A percentile compares a stretch with the other conserved stretches of the same genome.
These are phyloP conservation scores for Umimayanthus kanabou DNA, from an alignment of 92 coral and sea anemone species.

Conservation along the genomic window DNA sequence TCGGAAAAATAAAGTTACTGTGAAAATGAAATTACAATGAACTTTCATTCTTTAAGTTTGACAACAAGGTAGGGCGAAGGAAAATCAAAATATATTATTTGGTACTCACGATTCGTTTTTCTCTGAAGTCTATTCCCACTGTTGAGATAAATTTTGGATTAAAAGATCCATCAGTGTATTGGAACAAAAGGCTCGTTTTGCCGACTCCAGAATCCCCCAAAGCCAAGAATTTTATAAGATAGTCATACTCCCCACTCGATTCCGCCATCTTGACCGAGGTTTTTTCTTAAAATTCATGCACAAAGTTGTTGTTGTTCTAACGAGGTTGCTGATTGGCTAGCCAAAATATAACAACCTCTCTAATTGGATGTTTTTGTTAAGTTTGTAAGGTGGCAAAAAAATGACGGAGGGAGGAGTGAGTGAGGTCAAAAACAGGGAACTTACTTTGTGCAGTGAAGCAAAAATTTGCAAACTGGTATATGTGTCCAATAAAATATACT, in stretches of 20 bases:
- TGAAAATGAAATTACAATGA: constrained; percentile 17
- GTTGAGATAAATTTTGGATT: constrained; percentile 99
- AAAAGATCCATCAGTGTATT: constrained; percentile 85
- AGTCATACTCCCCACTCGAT: constrained; percentile 84
- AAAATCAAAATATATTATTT: neutral
- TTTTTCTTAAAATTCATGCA: constrained; percentile 61
- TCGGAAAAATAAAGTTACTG: neutral
- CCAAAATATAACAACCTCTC: constrained; percentile 22
- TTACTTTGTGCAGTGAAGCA: neutral
- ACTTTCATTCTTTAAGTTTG: neutral
- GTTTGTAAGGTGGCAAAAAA: neutral
- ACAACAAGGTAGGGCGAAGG: constrained; percentile 30
- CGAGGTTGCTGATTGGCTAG: constrained; percentile 67
- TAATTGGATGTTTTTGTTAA: constrained; percentile 37
- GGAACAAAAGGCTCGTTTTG: constrained; percentile 91
- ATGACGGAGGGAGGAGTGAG: neutral
- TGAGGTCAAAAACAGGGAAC: neutral
- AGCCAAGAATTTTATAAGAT: constrained; percentile 91
- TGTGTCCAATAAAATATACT: neutral
- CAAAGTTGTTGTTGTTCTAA: constrained; percentile 59
- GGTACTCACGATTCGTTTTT: constrained; percentile 90
- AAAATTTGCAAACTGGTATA: neutral
- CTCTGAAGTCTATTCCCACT: constrained; percentile 97
- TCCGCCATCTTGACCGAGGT: constrained; percentile 91
- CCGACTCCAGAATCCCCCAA: constrained; percentile 98